These are phyloP conservation scores for Eclectus roratus DNA, from an alignment of 2,113 vertebrate genomes.

Conservation along the genomic window DNA sequence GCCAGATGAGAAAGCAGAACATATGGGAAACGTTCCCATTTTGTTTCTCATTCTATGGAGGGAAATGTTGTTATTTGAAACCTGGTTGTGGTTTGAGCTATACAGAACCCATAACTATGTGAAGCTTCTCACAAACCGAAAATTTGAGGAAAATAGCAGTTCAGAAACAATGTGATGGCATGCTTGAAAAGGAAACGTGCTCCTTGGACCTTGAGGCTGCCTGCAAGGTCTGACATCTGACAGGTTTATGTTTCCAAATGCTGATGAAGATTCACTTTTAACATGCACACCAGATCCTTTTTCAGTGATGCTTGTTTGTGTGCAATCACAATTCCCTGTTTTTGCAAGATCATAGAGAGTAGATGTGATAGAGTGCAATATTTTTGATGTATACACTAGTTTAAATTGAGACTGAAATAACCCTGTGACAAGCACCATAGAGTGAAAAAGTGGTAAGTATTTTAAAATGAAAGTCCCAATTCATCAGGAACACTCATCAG, in stretches of 20 bases:
- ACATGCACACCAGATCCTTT: neutral
- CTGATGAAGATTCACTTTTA: neutral
- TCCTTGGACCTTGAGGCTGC: neutral
- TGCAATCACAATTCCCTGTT: neutral
- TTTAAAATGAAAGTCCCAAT: neutral
- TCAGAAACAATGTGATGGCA: neutral
- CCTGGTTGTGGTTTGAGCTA: neutral
- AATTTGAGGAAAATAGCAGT: neutral
- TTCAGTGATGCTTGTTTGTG: neutral
- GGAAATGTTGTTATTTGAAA: neutral
- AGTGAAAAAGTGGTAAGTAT: neutral
- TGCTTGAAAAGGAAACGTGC: neutral
- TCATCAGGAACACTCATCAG: neutral
- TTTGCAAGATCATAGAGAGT: neutral
- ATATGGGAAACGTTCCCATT: neutral
- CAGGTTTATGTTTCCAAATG: neutral
- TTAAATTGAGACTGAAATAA: neutral
- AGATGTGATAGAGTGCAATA: neutral
- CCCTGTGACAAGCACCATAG: neutral
- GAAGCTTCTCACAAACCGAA: neutral
- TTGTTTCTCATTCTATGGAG: neutral
- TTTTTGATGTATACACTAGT: neutral
- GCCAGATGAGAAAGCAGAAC: neutral
- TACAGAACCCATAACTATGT: neutral
- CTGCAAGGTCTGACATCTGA: neutral